Conservation (phyloP, 2,113 vertebrate species). For the Brachirus orientalis region DNA sequence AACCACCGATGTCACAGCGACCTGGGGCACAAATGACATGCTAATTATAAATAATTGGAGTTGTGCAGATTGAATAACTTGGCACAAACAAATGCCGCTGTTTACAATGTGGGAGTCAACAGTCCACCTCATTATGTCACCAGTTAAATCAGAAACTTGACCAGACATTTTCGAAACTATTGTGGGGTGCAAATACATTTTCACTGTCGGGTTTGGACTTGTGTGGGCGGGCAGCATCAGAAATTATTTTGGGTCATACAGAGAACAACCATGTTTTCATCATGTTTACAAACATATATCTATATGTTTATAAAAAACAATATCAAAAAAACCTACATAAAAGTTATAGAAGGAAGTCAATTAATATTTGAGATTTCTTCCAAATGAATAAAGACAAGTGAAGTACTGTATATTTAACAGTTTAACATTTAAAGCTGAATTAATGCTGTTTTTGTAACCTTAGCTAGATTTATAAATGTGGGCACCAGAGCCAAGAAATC, state of each 20-base stretch:
- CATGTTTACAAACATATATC: no score
- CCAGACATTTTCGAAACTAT: slow-evolving; percentile 2
- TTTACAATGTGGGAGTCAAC: slow-evolving; percentile 43
- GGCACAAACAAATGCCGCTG: slow-evolving; percentile 44
- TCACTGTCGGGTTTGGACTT: slow-evolving; percentile 1
- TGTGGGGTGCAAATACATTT: slow-evolving; percentile 10
- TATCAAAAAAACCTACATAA: neutral
- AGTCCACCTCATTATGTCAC: slow-evolving; percentile 24
- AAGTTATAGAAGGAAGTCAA: neutral
- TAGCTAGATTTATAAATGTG: slow-evolving; percentile 49
- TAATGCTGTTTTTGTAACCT: slow-evolving; percentile 51
- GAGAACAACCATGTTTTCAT: neutral
- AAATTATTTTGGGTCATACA: no score
- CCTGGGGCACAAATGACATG: slow-evolving; percentile 51
- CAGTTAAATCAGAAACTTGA: neutral
- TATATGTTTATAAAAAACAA: no score
- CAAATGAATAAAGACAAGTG: neutral
- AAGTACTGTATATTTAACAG: neutral
- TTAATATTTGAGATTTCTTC: neutral
- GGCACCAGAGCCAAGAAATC: slow-evolving; percentile 52
- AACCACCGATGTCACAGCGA: slow-evolving; percentile 52
- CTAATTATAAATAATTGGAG: slow-evolving; percentile 69
- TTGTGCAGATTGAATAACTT: slow-evolving; percentile 39
- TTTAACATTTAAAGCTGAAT: slow-evolving; percentile 23
- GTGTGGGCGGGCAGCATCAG: neutral